Evolutionary conservation across 2,888 invertebrate species (phyloP).

Genomic region (Pachymerium ferrugineum): DNA sequence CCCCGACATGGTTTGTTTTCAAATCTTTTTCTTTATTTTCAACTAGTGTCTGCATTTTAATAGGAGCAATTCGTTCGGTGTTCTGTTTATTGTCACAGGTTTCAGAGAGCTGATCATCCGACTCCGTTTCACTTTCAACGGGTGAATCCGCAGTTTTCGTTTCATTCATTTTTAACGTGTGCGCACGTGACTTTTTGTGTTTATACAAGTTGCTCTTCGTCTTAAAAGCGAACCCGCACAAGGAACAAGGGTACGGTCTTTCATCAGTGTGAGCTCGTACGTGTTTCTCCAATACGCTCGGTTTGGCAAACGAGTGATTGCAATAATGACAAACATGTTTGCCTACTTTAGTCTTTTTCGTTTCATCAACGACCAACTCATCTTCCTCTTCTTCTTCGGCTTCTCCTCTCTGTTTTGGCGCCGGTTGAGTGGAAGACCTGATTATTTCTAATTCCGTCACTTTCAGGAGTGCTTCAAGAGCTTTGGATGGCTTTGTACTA

Average conservation of each 20-base stretch:
- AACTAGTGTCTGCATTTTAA: constrained; percentile 28
- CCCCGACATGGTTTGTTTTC: not conserved
- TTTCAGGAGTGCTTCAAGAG: constrained; percentile 36
- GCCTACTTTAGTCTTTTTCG: constrained; percentile 48
- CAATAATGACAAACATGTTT: constrained; percentile 83
- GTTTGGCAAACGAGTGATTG: constrained; percentile 82
- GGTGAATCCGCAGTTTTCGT: not conserved
- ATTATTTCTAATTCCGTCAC: constrained; percentile 37
- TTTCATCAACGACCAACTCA: too few relatives aligned
- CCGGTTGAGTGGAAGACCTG: constrained; percentile 29
- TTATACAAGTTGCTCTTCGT: constrained; percentile 90
- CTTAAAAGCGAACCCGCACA: constrained; percentile 88
- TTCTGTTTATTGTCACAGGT: not conserved
- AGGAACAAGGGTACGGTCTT: constrained; percentile 80
- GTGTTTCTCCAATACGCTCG: constrained; percentile 88
- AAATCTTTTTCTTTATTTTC: constrained; percentile 32
- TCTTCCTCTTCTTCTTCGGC: too few relatives aligned
- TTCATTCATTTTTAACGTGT: constrained; percentile 59
- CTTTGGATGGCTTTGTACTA: not conserved
- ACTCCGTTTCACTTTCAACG: not conserved
- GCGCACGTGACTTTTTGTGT: constrained; percentile 68
- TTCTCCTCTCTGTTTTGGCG: constrained; percentile 41
- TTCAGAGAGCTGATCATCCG: not conserved
- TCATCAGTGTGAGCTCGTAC: constrained; percentile 90
- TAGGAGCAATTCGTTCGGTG: constrained; percentile 13